Evolutionary conservation across 2,888 invertebrate species (phyloP).

Genomic region (Acanthococcus lagerstroemiae): DNA sequence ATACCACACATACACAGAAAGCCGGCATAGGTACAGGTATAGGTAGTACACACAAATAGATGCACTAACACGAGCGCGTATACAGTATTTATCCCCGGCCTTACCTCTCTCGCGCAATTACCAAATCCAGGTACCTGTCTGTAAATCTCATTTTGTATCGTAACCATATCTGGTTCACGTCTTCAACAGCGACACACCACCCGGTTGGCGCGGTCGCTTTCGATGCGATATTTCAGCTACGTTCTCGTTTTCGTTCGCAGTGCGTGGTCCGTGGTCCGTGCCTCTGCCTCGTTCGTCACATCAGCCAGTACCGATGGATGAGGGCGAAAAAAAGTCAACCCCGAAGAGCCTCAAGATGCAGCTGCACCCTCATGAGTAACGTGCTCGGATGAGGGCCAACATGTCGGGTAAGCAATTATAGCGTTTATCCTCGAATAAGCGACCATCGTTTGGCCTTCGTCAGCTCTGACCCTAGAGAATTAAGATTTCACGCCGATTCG

Average conservation of each 20-base stretch:
- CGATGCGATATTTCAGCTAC: not conserved
- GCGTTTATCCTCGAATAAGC: not conserved
- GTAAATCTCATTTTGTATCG: slow-evolving; percentile 21
- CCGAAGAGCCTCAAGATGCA: not conserved
- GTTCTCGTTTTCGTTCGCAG: not conserved
- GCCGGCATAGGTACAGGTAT: no score
- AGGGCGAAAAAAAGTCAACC: not conserved
- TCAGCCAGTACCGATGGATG: not conserved
- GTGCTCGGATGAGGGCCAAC: not conserved
- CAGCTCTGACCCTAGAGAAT: no score
- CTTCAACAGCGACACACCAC: not conserved
- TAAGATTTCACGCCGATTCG: no score
- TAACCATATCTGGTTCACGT: slow-evolving; percentile 31
- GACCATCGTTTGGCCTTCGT: not conserved
- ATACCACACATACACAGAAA: no score
- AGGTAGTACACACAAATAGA: no score
- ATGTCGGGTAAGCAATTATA: not conserved
- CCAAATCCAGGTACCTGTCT: slow-evolving; percentile 29
- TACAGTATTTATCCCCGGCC: not conserved
- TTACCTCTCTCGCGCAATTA: slow-evolving; percentile 22
- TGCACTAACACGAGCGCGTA: not conserved
- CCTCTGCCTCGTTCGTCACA: not conserved
- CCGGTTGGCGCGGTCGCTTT: slow-evolving; percentile 20
- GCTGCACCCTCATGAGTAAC: not conserved
- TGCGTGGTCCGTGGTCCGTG: not conserved